Conservation (phyloP, 2,113 vertebrate genomes). For the Strix uralensis region DNA sequence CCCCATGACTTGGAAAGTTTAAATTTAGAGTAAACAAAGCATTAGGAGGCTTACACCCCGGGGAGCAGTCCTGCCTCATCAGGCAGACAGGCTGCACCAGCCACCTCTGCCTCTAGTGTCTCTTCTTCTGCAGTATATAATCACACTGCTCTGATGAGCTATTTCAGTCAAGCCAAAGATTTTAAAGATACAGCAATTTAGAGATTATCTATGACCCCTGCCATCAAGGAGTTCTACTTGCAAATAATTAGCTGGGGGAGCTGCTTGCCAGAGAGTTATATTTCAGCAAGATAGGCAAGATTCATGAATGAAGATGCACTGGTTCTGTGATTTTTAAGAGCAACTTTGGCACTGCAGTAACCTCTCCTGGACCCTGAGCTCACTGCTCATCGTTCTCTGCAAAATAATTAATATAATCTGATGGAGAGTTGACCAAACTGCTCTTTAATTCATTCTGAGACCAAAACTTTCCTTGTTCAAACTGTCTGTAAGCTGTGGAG, state of each 20-base stretch:
- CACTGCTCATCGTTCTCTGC: background rate
- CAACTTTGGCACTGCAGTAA: background rate
- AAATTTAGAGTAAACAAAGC: slow-evolving; percentile 56
- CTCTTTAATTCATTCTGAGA: background rate
- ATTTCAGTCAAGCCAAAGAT: background rate
- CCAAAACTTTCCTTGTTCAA: background rate
- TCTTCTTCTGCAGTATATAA: background rate
- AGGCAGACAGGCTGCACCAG: background rate
- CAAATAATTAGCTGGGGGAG: background rate
- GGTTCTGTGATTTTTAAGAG: background rate
- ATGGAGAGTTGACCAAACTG: background rate
- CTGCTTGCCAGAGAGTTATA: background rate
- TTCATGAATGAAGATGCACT: background rate
- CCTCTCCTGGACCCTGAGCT: background rate
- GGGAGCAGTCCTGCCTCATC: background rate
- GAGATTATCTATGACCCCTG: background rate
- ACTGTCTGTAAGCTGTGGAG: background rate
- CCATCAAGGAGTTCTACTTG: background rate
- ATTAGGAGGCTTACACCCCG: background rate
- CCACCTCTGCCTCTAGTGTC: background rate
- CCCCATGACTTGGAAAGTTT: slow-evolving; percentile 29
- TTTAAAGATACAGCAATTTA: background rate
- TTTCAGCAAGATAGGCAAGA: background rate
- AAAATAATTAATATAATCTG: background rate
- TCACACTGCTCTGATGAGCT: background rate